Conservation (phyloP, 2,113 vertebrate genomes). For the Brienomyrus brachyistius region DNA sequence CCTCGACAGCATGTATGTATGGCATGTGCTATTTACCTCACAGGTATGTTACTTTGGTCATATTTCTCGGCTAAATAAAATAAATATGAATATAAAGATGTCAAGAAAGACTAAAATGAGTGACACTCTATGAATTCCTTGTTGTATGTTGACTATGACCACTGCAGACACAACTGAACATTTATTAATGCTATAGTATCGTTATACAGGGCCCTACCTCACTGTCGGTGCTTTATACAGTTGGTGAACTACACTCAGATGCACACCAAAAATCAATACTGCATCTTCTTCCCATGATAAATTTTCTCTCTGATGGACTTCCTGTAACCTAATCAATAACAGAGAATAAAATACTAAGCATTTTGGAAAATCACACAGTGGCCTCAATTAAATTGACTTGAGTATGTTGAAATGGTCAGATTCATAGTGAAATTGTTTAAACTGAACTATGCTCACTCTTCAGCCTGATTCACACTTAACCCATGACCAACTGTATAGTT, state of each 20-base stretch:
- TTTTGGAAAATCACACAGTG: not conserved
- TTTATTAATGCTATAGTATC: not conserved
- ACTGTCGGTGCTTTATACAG: not conserved
- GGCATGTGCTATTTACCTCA: not conserved
- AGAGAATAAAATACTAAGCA: not conserved
- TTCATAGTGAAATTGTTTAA: not conserved
- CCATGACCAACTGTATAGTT: not conserved
- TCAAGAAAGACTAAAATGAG: not conserved
- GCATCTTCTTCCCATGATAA: not conserved
- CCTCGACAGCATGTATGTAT: not conserved
- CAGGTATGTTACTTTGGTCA: no score
- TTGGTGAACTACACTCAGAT: not conserved
- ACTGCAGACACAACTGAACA: not conserved
- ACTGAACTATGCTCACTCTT: not conserved
- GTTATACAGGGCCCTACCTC: not conserved
- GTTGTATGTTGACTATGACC: not conserved
- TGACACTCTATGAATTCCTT: not conserved
- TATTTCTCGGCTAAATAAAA: no score
- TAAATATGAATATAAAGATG: not conserved
- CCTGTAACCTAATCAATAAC: not conserved
- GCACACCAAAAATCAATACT: not conserved
- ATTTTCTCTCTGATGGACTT: not conserved
- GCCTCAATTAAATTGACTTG: not conserved
- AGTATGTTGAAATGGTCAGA: not conserved
- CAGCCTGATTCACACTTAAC: not conserved